phyloP scores from a whole-genome alignment of 2,797 vertebrate genomes.

The Takifugu ocellatus region DNA sequence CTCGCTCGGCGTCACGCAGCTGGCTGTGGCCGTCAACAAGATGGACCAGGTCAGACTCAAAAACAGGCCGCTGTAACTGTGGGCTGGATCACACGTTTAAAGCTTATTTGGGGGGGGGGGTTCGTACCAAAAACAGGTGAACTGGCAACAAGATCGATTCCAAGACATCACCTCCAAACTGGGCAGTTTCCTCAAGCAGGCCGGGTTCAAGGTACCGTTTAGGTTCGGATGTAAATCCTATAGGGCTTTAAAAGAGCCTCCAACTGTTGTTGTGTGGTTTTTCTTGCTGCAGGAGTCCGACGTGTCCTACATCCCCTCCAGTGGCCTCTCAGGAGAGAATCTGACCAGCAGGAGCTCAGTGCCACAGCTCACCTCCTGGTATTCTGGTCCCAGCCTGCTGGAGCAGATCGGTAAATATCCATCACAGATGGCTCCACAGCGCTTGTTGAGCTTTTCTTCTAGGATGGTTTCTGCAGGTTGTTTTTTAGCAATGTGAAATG shows the following conservation, averaged over 20 bases:
- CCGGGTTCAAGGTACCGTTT: slow-evolving; percentile 88
- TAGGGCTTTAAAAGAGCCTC: background rate
- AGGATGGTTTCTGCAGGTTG: too few species aligned
- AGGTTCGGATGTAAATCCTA: background rate
- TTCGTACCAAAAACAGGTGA: slow-evolving; percentile 78
- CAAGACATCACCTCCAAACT: slow-evolving; percentile 90
- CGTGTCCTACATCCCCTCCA: slow-evolving; percentile 93
- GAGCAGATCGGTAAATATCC: slow-evolving; percentile 88
- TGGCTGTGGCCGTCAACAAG: slow-evolving; percentile 97
- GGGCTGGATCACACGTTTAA: background rate
- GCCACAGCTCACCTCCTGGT: slow-evolving; percentile 87
- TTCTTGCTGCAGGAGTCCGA: slow-evolving; percentile 85
- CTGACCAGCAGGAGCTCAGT: slow-evolving; percentile 80
- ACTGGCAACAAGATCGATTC: slow-evolving; percentile 96
- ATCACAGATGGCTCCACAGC: too few species aligned
- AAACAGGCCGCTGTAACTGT: background rate
- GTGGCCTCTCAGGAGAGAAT: slow-evolving; percentile 96
- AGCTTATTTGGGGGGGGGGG: background rate
- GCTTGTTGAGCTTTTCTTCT: too few species aligned
- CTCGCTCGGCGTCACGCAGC: slow-evolving; percentile 95
- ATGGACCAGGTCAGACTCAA: slow-evolving; percentile 90
- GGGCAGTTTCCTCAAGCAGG: slow-evolving; percentile 95
- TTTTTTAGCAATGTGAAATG: too few species aligned
- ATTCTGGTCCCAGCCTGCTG: slow-evolving; percentile 87
- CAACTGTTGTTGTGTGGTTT: background rate